Evolutionary conservation across 2,888 invertebrate species (phyloP).

Genomic region (Tethea ocularis): DNA sequence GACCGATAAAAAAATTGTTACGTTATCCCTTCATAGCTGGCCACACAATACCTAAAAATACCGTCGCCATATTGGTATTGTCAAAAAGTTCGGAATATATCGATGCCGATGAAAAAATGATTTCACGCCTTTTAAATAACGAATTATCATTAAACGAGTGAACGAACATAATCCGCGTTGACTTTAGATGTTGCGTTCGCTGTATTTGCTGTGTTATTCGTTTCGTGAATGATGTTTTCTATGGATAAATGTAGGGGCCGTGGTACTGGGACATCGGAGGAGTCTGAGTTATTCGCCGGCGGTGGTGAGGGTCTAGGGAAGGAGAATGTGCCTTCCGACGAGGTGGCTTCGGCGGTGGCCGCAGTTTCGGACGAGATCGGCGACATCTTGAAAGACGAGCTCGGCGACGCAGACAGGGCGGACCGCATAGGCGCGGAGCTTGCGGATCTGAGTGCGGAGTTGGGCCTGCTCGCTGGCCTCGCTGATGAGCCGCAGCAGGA

Average conservation of each 20-base stretch:
- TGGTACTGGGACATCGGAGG: conserved; percentile 61
- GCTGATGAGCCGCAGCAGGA: conserved; percentile 71
- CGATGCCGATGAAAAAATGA: conserved; percentile 79
- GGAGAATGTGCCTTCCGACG: conserved; percentile 64
- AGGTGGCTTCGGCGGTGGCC: conserved; percentile 73
- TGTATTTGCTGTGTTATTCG: conserved; percentile 66
- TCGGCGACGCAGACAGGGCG: conserved; percentile 71
- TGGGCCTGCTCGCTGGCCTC: conserved; percentile 72
- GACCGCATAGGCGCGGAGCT: conserved; percentile 75
- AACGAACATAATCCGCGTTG: conserved; percentile 63
- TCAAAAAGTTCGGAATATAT: conserved; percentile 78
- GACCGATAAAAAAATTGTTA: conserved; percentile 60
- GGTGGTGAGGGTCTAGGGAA: conserved; percentile 57
- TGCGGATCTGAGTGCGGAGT: conserved; percentile 73
- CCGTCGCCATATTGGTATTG: conserved; percentile 84
- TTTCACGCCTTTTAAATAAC: conserved; percentile 67
- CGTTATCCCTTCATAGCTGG: conserved; percentile 64
- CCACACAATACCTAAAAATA: conserved; percentile 82
- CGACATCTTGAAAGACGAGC: conserved; percentile 76
- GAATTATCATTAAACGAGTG: conserved; percentile 65
- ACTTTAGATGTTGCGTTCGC: conserved; percentile 79
- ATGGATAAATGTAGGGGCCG: conserved; percentile 75
- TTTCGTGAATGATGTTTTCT: conserved; percentile 79
- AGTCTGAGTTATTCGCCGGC: conserved; percentile 63
- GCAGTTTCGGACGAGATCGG: conserved; percentile 78